A percentile compares a stretch with the other conserved stretches of the same genome.
These are phyloP conservation scores for Poecile atricapillus DNA, from an alignment of 2,113 vertebrate genomes.

Conservation along the genomic window DNA sequence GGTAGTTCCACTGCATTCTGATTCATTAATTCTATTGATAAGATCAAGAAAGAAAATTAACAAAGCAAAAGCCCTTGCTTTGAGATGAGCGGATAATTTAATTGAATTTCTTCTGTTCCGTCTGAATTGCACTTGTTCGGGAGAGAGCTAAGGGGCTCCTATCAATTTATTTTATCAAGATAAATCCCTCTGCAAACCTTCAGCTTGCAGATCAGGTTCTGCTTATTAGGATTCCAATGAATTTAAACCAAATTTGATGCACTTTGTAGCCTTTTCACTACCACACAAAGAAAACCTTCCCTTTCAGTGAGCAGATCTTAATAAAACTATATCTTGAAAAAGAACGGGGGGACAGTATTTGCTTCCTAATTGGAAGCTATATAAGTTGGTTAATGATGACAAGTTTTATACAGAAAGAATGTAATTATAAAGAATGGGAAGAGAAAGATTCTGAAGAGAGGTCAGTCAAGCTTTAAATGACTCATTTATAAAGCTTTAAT, in stretches of 20 bases:
- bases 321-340: slow-evolving; percentile 1
- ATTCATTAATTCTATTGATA: slow-evolving; percentile 17
- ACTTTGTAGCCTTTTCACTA: neutral
- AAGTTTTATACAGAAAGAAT: slow-evolving; percentile 30
- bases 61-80: neutral
- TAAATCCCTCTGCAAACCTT: slow-evolving; percentile 23
- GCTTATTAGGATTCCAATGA: slow-evolving; percentile 30
- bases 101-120: slow-evolving; percentile 26
- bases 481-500: slow-evolving; percentile 50
- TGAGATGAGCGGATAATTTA: slow-evolving; percentile 37
- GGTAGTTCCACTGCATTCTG: neutral
- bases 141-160: neutral
- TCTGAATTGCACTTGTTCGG: neutral
- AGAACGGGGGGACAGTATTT: neutral
- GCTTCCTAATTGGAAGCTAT: slow-evolving; percentile 41
- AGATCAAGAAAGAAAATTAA: slow-evolving; percentile 31
- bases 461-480: slow-evolving; percentile 48
- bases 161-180: slow-evolving; percentile 4
- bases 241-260: slow-evolving; percentile 18
- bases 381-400: slow-evolving; percentile 35
- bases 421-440: slow-evolving; percentile 23
- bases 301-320: slow-evolving; percentile 9
- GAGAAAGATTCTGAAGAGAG: slow-evolving; percentile 29
- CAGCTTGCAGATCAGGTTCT: slow-evolving; percentile 21
- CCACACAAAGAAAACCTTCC: slow-evolving; percentile 8